Base-by-base conservation (phyloP, 2,888 invertebrate genomes). In the Agrotis ipsilon region DNA sequence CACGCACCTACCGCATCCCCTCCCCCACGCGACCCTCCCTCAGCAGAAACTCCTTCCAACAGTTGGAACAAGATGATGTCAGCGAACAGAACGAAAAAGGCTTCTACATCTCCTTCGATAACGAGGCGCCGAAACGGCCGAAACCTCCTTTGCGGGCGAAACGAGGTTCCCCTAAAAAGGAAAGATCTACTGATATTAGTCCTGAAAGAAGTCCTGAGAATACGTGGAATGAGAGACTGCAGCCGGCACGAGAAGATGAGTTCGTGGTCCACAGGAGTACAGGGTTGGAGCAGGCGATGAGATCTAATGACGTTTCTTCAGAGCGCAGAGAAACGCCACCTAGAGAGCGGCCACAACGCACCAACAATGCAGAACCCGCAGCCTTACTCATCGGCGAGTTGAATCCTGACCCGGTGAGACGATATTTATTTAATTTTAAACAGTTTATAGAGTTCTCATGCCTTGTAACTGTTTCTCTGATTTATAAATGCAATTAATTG, bases 71-170 rank as follows among this genome's bases (percentile, higher is more conserved):
- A 85, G 95, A 91, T 80, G 92, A 93, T 65, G 92, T 90, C 84
- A 87, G 91, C 85, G 94, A 97, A 88, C 88, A 96, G 89, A 91
- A 96, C 89, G 98, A 98, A 91, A 98, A 98, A 92, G 98, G 98
- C 45, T 99, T 99, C 95, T 99, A 99, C 93, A 98, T 99, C 89
- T 98, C 98, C 63, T 99, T 99, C 91, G 99, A 99, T 90, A 98
- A 98, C 91, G 98, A 98, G 70, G 97, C 97, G 86, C 98, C 98
- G 19, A 98, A 98, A 90, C 97, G 98, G 88, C 98, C 98, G 19
- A 99, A 99, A 92, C 99, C 99, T 2, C 98, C 98, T 19, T 94
- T 99, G 65, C 96, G 98, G 80, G 97, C 97, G 72, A 98, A 98
- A 90, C 97, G 97, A 71, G 96, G 96, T 48, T 98, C 98, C 9